A percentile compares a stretch with the other conserved stretches of the same genome.
Conservation (phyloP, 2,888 invertebrate species). For the Oscheius myriophilus region DNA sequence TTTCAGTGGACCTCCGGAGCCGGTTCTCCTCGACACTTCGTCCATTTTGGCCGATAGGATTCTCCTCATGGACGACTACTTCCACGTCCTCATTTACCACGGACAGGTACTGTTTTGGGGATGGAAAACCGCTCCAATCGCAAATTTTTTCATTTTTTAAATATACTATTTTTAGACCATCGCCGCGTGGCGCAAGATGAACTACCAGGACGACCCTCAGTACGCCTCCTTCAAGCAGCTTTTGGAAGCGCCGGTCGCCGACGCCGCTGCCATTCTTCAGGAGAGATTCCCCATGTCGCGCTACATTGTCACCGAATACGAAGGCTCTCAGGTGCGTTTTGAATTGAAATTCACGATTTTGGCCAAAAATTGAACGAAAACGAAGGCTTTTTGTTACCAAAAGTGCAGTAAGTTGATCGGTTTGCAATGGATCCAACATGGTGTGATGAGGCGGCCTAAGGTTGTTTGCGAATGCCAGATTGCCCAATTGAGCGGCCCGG, state of each 20-base stretch:
- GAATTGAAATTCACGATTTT: neutral
- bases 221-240: slow-evolving; percentile 97
- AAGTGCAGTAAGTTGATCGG: too few species aligned
- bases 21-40: slow-evolving; percentile 94
- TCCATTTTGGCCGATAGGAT: slow-evolving; percentile 97
- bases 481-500: too few species aligned
- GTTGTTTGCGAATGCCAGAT: too few species aligned
- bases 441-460: too few species aligned
- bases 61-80: slow-evolving; percentile 98
- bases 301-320: slow-evolving; percentile 98
- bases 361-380: too few species aligned
- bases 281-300: slow-evolving; percentile 97
- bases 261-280: slow-evolving; percentile 79
- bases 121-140: too few species aligned
- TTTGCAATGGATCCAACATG: too few species aligned
- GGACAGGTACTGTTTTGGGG: slow-evolving; percentile 80
- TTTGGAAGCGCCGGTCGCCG: slow-evolving; percentile 85
- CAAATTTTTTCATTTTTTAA: neutral
- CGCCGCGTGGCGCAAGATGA: slow-evolving; percentile 92
- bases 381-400: too few species aligned
- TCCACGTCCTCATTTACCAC: slow-evolving; percentile 98
- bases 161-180: slow-evolving; percentile 80
- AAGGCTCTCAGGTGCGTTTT: slow-evolving; percentile 85
- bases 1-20: slow-evolving; percentile 73
- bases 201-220: slow-evolving; percentile 95